These are phyloP conservation scores for Melanotaenia nigrans DNA, from an alignment of 2,797 vertebrate genomes.

Conservation along the genomic window DNA sequence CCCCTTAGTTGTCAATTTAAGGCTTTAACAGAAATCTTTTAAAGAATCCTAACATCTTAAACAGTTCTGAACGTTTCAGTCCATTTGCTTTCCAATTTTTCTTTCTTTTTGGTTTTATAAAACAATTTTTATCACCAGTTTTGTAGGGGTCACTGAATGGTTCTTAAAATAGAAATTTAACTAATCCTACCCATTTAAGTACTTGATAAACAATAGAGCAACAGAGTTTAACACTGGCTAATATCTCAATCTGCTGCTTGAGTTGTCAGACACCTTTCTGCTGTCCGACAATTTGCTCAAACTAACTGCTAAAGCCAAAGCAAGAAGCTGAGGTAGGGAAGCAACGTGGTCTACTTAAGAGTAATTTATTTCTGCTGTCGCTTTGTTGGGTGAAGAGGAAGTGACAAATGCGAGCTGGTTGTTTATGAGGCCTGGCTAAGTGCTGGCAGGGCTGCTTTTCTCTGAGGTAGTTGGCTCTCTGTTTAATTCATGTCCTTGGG, in stretches of 20 bases:
- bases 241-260: slow-evolving; percentile 1
- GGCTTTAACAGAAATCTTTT: not conserved
- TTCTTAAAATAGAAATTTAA: not conserved
- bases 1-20: slow-evolving; percentile 1
- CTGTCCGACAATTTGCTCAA: slow-evolving; percentile 28
- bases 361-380: slow-evolving; percentile 86
- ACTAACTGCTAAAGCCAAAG: slow-evolving; percentile 30
- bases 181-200: not conserved
- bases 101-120: not conserved
- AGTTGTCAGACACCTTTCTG: slow-evolving; percentile 9
- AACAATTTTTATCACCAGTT: not conserved
- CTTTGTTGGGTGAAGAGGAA: slow-evolving; percentile 83
- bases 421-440: slow-evolving; percentile 79
- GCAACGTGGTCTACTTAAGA: slow-evolving; percentile 79
- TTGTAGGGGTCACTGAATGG: too few species aligned
- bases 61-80: not conserved
- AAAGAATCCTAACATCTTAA: not conserved
- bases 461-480: slow-evolving; percentile 70
- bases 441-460: slow-evolving; percentile 73
- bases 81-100: not conserved
- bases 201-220: not conserved
- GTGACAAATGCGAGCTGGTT: slow-evolving; percentile 80
- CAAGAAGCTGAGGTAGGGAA: slow-evolving; percentile 60
- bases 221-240: not conserved
- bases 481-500: slow-evolving; percentile 82